Conservation (phyloP, 2,113 vertebrate species). For the Mesembrinibis cayennensis region DNA sequence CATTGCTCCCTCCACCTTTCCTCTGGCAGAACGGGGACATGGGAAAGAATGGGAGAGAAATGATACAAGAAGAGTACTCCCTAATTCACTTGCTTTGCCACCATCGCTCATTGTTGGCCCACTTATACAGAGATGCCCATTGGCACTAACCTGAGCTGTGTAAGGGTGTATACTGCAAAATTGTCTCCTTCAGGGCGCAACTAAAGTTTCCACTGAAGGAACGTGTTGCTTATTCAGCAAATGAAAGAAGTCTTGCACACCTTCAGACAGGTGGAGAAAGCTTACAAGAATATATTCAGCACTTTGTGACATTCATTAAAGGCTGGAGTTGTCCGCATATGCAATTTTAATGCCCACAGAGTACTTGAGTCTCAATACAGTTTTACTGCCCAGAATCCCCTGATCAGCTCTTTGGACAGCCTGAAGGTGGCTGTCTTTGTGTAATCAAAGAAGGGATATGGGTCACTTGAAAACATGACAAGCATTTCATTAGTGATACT, state of each 20-base stretch:
- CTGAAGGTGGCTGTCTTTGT: not conserved
- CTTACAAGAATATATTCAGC: not conserved
- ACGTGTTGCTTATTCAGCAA: not conserved
- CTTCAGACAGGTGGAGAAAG: not conserved
- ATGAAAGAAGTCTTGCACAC: not conserved
- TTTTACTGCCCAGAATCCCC: not conserved
- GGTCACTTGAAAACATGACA: not conserved
- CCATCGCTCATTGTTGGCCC: not conserved
- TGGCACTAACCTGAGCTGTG: not conserved
- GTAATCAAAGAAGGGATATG: not conserved
- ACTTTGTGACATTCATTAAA: not conserved
- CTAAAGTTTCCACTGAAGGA: not conserved
- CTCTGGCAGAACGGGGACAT: not conserved
- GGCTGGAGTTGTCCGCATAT: not conserved
- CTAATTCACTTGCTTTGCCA: not conserved
- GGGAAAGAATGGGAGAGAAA: not conserved
- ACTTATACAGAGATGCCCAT: not conserved
- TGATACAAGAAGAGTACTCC: not conserved
- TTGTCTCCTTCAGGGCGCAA: not conserved
- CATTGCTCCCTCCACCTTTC: not conserved
- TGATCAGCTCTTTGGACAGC: not conserved
- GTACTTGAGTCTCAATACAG: not conserved
- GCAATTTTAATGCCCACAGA: not conserved
- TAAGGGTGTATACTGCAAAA: not conserved
- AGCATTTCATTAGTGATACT: not conserved